Evolutionary conservation across 2,113 vertebrate genomes (phyloP), one percentile per base, ranked within the genome.

Genomic region (Ceyx melanurus): DNA sequence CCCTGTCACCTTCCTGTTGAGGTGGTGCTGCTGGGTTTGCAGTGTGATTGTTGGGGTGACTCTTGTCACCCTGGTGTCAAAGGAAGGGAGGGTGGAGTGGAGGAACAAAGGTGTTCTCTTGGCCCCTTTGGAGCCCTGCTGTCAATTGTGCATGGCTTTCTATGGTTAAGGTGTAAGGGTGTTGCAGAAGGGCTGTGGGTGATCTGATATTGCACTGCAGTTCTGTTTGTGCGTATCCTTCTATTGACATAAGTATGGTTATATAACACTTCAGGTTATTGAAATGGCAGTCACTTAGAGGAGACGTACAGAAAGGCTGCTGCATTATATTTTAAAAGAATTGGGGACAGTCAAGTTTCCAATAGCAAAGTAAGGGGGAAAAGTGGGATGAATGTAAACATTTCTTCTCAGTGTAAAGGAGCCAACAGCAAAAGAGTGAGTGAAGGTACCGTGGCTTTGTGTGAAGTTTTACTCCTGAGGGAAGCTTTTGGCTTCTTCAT

Each of bases 131-230:
- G 40, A 29, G 15, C n/a, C 42, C 28, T 5, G 7, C 19, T 17
- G 7, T 15, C 35, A 1, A 0, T 10, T 2, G 0, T 3, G n/a
- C 15, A 25, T 3, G 62, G 16, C 6, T 17, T 53, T 2, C 1
- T 6, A 2, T 0, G n/a, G 58, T 51, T 68, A 2, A 29, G 35
- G 58, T 23, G 56, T 10, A 42, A 54, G 18, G 1, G 1, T 5
- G 64, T 9, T 54, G 65, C 53, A 58, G 28, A 31, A 42, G 53
- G 23, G 64, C 64, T 25, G 1, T 4, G 61, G 40, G 57, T 43
- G 79, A 43, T 33, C 5, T 0, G 13, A 12, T 48, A 58, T 5
- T 33, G 65, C 31, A 1, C 50, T 35, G 78, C 77, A 8, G 43
- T 26, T 67, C 6, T 15, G 20, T 78, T 4, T 54, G 29, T 51